Base-by-base conservation (phyloP, 2,113 vertebrate genomes). In the Balaeniceps rex region DNA sequence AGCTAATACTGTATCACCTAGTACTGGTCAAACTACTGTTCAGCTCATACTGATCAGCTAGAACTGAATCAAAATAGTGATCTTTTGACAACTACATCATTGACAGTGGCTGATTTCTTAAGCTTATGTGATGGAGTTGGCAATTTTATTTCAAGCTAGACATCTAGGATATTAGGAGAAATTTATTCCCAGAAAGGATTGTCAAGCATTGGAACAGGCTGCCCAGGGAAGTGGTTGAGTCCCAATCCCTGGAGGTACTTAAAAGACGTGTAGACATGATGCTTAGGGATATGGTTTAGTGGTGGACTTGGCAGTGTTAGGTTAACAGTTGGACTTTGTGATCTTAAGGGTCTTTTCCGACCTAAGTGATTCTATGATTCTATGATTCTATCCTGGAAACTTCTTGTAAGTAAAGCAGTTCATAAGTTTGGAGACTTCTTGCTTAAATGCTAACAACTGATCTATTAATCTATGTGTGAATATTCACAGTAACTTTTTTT, bases 181-280 rank as follows among this genome's bases (percentile, higher is more conserved):
- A 42, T 6, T 52, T 33, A 12, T 87, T 79, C 11, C 34, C 4
- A 0, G 0, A 34, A 57, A 66, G 8, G 29, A 2, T 76, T 60
- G 4, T 12, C 6, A 68, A 76, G 11, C 21, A n/a, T 2, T 83
- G 15, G 14, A 63, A n/a, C 19, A 63, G 42, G 8, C 42, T 76
- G 11, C 33, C 42, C 9, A 17, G 42, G 17, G 25, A 79, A 79
- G 7, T 11, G 5, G 1, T 54, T 70, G 44, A 61, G 7, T 78
- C 7, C 11, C 21, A 5, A 47, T 57, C 18, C 5, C 31, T 75
- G 21, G 15, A 19, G 5, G 7, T 63, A 19, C 34, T 63, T 57
- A 36, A 58, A 92, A 54, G 4, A 29, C 0, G 0, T 14, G 13
- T 46, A 60, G 28, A 38, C 14, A 3, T n/a, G 12, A 13, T 4